These are phyloP conservation scores for Dinothrombium tinctorium DNA, from an alignment of 1,140 invertebrate species.

Conservation along the genomic window DNA sequence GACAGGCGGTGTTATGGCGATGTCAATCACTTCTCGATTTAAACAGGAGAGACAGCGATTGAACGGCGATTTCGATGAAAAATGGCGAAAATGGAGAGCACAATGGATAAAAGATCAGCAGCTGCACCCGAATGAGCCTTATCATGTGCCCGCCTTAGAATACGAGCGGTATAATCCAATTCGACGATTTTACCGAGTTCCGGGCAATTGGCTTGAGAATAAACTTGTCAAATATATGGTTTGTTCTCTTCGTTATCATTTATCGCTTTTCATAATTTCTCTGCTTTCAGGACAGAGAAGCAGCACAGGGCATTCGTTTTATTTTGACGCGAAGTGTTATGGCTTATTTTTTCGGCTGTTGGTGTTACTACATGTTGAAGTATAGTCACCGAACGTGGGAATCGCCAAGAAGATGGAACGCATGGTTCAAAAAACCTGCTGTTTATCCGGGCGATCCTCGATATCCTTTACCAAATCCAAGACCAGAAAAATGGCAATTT, in stretches of 20 bases:
- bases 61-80: slow-evolving; percentile 43
- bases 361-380: background rate
- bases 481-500: background rate
- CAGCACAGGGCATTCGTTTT: background rate
- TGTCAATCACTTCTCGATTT: slow-evolving; percentile 45
- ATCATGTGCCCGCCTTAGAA: slow-evolving; percentile 35
- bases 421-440: background rate
- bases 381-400: slow-evolving; percentile 1
- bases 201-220: slow-evolving; percentile 29
- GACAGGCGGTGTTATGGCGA: slow-evolving; percentile 26
- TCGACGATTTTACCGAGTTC: slow-evolving; percentile 41
- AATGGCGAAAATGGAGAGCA: slow-evolving; percentile 50
- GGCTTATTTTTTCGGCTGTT: background rate
- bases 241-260: background rate
- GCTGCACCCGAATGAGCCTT: slow-evolving; percentile 41
- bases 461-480: background rate
- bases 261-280: background rate
- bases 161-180: slow-evolving; percentile 45
- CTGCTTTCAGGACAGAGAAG: background rate
- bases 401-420: background rate
- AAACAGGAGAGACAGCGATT: slow-evolving; percentile 46
- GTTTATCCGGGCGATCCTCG: slow-evolving; percentile 3
- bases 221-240: background rate
- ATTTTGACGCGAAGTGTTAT: background rate
- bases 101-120: slow-evolving; percentile 58